phyloP scores from a whole-genome alignment of 2,797 vertebrate species.

The Enteromius paludinosus region DNA sequence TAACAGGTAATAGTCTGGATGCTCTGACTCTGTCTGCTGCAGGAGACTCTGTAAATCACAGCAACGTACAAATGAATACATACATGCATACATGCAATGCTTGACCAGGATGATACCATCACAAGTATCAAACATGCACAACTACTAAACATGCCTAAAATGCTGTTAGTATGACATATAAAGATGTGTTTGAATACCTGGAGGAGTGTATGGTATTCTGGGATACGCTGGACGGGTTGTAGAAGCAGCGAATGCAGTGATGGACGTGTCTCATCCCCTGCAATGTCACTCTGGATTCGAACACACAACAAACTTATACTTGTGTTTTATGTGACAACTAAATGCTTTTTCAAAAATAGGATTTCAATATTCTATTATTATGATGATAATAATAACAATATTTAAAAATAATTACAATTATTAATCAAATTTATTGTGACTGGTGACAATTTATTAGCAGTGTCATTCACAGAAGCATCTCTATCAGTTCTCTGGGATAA shows the following conservation, averaged over 20 bases:
- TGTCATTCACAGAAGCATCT: neutral
- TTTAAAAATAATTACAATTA: neutral
- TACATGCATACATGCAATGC: constrained; percentile 31
- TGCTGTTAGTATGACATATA: neutral
- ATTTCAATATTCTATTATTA: neutral
- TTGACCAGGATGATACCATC: neutral
- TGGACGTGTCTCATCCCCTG: constrained; percentile 89
- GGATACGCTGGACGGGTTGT: constrained; percentile 94
- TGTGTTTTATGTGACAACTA: neutral
- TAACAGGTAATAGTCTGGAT: constrained; percentile 95
- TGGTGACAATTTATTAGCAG: neutral
- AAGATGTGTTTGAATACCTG: constrained; percentile 78
- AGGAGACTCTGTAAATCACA: constrained; percentile 81
- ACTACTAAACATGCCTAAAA: neutral
- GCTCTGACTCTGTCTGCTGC: constrained; percentile 91
- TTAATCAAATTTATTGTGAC: neutral
- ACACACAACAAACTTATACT: constrained; percentile 26
- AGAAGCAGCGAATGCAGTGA: constrained; percentile 92
- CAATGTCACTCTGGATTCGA: constrained; percentile 71
- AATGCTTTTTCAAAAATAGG: neutral
- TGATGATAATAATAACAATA: neutral
- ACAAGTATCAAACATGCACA: constrained; percentile 4
- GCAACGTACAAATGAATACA: constrained; percentile 45
- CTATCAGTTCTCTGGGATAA: neutral
- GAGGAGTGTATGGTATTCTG: constrained; percentile 91